Conservation (phyloP, 2,113 vertebrate species). For the Equus przewalskii region DNA sequence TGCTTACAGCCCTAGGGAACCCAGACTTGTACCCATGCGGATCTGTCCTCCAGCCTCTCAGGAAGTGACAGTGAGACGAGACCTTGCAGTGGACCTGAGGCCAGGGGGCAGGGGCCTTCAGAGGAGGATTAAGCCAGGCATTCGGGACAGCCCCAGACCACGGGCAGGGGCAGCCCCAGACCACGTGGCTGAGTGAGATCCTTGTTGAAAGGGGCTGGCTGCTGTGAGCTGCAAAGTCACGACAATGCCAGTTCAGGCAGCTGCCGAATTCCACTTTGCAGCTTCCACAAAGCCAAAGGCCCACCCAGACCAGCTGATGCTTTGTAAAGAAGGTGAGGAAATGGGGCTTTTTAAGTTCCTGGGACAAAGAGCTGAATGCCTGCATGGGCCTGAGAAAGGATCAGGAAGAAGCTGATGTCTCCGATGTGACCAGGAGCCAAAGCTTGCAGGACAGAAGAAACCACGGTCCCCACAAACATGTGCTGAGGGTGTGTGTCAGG, state of each 20-base stretch:
- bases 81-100: too few species aligned
- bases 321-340: background rate
- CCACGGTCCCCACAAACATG: fast-evolving
- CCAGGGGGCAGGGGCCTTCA: too few species aligned
- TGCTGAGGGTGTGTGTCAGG: fast-evolving
- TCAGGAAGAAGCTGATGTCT: background rate
- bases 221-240: background rate
- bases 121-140: too few species aligned
- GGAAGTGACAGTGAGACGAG: too few species aligned
- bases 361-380: background rate
- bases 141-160: too few species aligned
- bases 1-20: too few species aligned
- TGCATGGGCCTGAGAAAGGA: background rate
- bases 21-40: too few species aligned
- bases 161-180: background rate
- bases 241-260: too few species aligned
- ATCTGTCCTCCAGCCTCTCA: too few species aligned
- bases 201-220: too few species aligned
- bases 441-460: background rate
- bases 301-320: too few species aligned
- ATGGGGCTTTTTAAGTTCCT: background rate
- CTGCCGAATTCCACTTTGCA: background rate
- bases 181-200: too few species aligned
- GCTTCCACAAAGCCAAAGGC: background rate
- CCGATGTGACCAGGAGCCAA: background rate